phyloP scores from a whole-genome alignment of 1,140 invertebrate species.

The Philopotamus ludificatus region DNA sequence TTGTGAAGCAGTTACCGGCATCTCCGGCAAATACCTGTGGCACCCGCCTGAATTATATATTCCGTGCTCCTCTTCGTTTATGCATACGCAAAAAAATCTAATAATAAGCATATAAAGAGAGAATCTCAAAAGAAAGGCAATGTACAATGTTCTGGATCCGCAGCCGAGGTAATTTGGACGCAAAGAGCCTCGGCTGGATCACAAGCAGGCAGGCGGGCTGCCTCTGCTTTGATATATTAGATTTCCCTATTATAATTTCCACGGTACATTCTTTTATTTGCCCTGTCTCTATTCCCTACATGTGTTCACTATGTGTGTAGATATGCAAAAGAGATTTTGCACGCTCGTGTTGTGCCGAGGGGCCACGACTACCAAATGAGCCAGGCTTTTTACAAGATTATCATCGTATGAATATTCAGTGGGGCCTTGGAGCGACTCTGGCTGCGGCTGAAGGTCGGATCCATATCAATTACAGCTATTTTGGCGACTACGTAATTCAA shows the following conservation, averaged over 20 bases:
- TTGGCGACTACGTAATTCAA: not conserved
- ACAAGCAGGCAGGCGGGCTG: conserved; percentile 4
- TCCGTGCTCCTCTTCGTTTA: not conserved
- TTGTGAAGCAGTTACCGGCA: too few species aligned
- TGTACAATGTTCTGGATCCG: not conserved
- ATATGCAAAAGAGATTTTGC: conserved; percentile 9
- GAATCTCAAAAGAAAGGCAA: not conserved
- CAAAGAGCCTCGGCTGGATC: not conserved
- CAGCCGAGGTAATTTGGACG: conserved; percentile 8
- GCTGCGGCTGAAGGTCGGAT: not conserved
- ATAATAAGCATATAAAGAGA: not conserved
- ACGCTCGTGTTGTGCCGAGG: not conserved
- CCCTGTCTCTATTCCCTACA: conserved; percentile 9
- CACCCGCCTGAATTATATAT: not conserved
- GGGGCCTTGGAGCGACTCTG: not conserved
- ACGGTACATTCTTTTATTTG: conserved; percentile 4
- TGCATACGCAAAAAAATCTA: not conserved
- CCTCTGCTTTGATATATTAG: conserved; percentile 30
- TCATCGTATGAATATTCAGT: not conserved
- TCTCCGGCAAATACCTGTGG: too few species aligned
- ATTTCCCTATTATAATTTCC: conserved; percentile 26
- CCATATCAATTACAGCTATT: not conserved
- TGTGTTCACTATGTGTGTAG: too few species aligned
- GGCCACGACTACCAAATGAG: conserved; percentile 3
- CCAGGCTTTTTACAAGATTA: not conserved